Conservation (phyloP, 1,140 invertebrate species). For the Triops cancriformis region DNA sequence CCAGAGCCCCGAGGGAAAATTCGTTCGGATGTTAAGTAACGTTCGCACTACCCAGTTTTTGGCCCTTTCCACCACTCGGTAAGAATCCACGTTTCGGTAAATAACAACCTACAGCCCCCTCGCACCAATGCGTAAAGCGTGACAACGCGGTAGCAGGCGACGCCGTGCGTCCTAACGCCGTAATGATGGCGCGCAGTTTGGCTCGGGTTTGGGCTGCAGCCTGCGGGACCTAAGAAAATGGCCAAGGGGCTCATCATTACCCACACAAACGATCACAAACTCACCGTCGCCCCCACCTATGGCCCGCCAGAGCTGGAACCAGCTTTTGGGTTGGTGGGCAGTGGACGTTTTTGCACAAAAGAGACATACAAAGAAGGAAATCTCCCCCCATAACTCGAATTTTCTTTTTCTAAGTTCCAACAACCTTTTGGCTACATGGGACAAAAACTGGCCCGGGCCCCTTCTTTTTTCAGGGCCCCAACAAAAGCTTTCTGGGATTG, state of each 20-base stretch:
- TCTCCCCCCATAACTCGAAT: neutral
- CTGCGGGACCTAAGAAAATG: neutral
- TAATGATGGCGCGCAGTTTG: conserved; percentile 12
- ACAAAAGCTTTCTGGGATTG: neutral
- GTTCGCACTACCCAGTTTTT: neutral
- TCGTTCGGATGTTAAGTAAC: neutral
- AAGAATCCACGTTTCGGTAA: neutral
- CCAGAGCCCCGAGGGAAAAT: neutral
- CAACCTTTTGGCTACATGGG: neutral
- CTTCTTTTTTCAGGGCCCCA: neutral
- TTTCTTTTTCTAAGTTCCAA: neutral
- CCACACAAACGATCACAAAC: neutral
- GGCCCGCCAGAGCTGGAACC: neutral
- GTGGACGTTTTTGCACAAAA: conserved; percentile 6
- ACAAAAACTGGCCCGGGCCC: neutral
- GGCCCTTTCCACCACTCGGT: too few species aligned
- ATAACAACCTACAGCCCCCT: neutral
- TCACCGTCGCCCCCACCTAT: neutral
- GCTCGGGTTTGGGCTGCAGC: neutral
- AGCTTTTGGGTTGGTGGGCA: neutral
- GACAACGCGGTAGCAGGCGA: neutral
- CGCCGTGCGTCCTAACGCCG: conserved; percentile 11
- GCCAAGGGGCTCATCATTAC: neutral
- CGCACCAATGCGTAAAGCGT: conserved; percentile 12
- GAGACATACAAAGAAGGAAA: neutral